These are phyloP conservation scores for Sciurus carolinensis DNA, from an alignment of 2,797 vertebrate genomes.

Conservation along the genomic window DNA sequence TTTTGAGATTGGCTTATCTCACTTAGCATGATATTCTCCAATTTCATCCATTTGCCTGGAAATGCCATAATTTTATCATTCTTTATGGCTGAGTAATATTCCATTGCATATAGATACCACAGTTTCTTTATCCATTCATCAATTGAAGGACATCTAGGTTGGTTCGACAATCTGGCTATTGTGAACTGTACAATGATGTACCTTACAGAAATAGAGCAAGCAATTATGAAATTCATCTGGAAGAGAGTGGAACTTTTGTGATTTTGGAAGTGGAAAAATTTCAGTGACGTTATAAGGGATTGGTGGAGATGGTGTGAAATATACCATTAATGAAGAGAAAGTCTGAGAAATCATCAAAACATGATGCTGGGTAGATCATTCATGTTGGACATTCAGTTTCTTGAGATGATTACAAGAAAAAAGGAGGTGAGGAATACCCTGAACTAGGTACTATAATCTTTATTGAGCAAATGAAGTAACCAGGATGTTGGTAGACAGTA, in stretches of 20 bases:
- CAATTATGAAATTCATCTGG: not conserved
- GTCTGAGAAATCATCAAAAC: slow-evolving; percentile 6
- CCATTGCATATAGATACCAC: too few relatives aligned
- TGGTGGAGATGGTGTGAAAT: not conserved
- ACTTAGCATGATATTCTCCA: too few relatives aligned
- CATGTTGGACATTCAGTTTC: not conserved
- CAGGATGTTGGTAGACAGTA: not conserved
- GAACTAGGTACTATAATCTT: not conserved
- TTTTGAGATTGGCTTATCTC: too few relatives aligned
- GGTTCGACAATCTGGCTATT: too few relatives aligned
- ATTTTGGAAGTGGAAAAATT: slow-evolving; percentile 23
- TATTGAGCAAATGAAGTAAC: not conserved
- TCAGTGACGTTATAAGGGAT: not conserved
- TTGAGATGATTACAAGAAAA: not conserved
- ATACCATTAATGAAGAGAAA: not conserved
- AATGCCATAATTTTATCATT: too few relatives aligned
- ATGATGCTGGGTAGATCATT: not conserved
- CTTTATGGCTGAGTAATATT: too few relatives aligned
- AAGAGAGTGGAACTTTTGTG: not conserved
- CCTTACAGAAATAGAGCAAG: too few relatives aligned
- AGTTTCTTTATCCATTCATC: too few relatives aligned
- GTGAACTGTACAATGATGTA: too few relatives aligned
- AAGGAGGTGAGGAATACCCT: not conserved
- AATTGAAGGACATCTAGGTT: too few relatives aligned
- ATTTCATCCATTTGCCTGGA: too few relatives aligned